Evolutionary conservation across 2,797 vertebrate genomes (phyloP).

Genomic region (Ptychobarbus kaznakovi): DNA sequence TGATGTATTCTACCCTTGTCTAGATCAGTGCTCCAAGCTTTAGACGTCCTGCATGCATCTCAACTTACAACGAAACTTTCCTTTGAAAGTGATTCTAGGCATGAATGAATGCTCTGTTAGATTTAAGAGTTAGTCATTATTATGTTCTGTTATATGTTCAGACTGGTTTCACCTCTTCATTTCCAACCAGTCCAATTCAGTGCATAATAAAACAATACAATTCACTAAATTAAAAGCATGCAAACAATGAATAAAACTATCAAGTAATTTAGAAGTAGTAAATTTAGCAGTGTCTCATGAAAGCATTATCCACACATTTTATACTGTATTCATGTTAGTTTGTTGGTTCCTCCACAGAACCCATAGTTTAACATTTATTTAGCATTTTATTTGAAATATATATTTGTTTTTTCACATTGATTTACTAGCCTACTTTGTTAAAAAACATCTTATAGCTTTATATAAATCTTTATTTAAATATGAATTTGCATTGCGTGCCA

Average conservation of each 20-base stretch:
- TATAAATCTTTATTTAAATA: constrained; percentile 14
- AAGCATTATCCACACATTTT: constrained; percentile 7
- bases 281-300: constrained; percentile 15
- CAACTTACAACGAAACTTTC: background rate
- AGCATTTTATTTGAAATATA: background rate
- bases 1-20: background rate
- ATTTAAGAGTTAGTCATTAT: constrained; percentile 18
- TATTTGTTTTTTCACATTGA: background rate
- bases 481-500: background rate
- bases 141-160: background rate
- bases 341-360: background rate
- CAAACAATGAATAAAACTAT: constrained; percentile 13
- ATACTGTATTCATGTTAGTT: background rate
- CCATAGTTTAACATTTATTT: background rate
- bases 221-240: constrained; percentile 47
- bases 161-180: background rate
- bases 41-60: constrained; percentile 45
- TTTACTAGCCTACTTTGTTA: background rate
- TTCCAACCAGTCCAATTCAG: constrained; percentile 12
- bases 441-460: background rate
- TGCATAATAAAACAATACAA: constrained; percentile 27
- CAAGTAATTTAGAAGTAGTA: background rate
- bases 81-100: constrained; percentile 13
- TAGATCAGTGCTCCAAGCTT: constrained; percentile 27
- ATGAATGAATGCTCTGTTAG: constrained; percentile 19